phyloP scores from a whole-genome alignment of 23 tunicate genomes.

The Trididemnum clinides region DNA sequence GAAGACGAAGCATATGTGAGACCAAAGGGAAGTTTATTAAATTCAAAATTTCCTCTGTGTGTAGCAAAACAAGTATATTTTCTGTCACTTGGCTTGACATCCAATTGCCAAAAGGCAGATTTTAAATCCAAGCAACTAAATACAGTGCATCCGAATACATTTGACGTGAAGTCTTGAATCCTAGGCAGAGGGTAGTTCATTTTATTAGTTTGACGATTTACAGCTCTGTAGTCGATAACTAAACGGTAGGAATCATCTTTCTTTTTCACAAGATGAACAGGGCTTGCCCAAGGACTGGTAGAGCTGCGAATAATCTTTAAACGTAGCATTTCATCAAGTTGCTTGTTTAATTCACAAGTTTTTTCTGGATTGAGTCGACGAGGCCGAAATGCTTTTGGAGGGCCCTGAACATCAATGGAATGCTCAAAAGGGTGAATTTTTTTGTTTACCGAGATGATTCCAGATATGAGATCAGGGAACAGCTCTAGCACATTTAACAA shows the following conservation, averaged over 20 bases:
- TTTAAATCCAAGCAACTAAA: not conserved
- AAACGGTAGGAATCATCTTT: not conserved
- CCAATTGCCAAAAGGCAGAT: not conserved
- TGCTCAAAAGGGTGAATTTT: not conserved
- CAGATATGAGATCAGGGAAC: not conserved
- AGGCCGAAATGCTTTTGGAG: not conserved
- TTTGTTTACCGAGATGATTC: not conserved
- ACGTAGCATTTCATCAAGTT: not conserved
- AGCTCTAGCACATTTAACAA: not conserved
- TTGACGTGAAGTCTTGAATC: not conserved
- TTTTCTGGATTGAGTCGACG: not conserved
- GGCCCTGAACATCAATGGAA: not conserved
- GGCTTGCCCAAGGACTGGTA: not conserved
- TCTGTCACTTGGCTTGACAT: not conserved
- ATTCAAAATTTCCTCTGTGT: not conserved
- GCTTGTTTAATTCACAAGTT: not conserved
- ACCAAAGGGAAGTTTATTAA: not conserved
- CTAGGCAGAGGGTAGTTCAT: not conserved
- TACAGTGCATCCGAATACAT: not conserved
- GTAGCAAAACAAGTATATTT: not conserved
- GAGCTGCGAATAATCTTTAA: not conserved
- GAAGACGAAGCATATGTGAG: not conserved
- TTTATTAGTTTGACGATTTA: not conserved
- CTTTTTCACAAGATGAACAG: not conserved
- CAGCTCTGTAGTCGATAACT: not conserved